Evolutionary conservation across 1,140 invertebrate species (phyloP).

Genomic region (Coboldia fuscipes): DNA sequence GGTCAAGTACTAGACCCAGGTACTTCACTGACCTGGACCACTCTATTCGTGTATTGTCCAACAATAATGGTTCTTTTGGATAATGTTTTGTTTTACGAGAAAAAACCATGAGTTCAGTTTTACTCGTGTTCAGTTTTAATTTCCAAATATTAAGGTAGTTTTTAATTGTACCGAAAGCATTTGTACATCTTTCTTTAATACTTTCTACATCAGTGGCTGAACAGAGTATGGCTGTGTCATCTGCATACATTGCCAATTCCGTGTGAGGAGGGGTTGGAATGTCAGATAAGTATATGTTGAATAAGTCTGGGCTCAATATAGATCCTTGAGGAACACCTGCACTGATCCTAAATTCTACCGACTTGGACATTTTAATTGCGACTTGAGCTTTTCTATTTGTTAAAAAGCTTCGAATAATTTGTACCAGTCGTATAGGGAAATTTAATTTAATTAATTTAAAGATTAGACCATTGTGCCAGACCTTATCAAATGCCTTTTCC

Average conservation of each 20-base stretch:
- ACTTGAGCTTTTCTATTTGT: slow-evolving; percentile 8
- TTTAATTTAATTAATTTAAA: slow-evolving; percentile 9
- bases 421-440: slow-evolving; percentile 6
- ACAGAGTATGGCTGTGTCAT: slow-evolving; percentile 9
- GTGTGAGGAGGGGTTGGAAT: slow-evolving; percentile 6
- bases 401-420: slow-evolving; percentile 6
- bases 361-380: slow-evolving; percentile 4
- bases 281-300: slow-evolving; percentile 10
- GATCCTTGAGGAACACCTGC: slow-evolving; percentile 15
- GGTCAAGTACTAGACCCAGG: no score
- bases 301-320: slow-evolving; percentile 11
- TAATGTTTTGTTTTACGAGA: no score
- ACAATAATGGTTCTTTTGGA: no score
- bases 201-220: neutral
- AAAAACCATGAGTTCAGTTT: neutral
- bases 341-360: slow-evolving; percentile 4
- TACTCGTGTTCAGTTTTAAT: neutral
- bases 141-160: neutral
- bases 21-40: no score
- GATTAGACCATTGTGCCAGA: slow-evolving; percentile 14
- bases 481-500: slow-evolving; percentile 14
- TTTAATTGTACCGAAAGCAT: neutral
- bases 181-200: neutral
- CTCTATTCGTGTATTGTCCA: no score
- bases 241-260: slow-evolving; percentile 9